A percentile compares a stretch with the other conserved stretches of the same genome.
Evolutionary conservation across 1,140 invertebrate genomes (phyloP).

Genomic region (Brachionus plicatilis): DNA sequence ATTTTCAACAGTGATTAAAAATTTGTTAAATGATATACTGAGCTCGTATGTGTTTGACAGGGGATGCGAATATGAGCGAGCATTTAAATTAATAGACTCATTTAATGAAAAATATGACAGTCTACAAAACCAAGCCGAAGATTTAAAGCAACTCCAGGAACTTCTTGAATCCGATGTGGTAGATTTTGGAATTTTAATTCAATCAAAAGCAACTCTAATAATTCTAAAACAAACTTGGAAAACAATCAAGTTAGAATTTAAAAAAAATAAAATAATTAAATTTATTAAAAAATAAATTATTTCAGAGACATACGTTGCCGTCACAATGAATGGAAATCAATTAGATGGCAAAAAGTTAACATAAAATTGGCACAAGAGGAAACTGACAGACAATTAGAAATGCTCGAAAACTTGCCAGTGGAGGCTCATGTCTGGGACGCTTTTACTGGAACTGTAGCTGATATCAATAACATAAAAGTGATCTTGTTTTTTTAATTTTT

Average conservation of each 20-base stretch:
- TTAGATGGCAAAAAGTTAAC: constrained; percentile 55
- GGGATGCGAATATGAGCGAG: constrained; percentile 32
- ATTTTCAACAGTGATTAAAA: constrained; percentile 26
- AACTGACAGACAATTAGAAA: constrained; percentile 52
- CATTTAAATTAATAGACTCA: constrained; percentile 50
- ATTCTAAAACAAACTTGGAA: constrained; percentile 55
- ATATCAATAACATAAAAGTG: constrained; percentile 54
- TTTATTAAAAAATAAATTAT: background rate
- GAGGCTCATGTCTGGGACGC: constrained; percentile 52
- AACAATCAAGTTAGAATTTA: constrained; percentile 47
- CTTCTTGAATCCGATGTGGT: constrained; percentile 53
- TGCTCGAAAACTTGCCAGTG: constrained; percentile 49
- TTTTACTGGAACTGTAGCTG: constrained; percentile 51
- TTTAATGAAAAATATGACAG: constrained; percentile 49
- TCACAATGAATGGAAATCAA: constrained; percentile 54
- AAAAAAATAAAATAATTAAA: background rate
- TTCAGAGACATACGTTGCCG: constrained; percentile 50
- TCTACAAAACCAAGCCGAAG: constrained; percentile 42
- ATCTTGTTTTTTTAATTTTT: background rate
- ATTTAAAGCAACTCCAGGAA: constrained; percentile 54
- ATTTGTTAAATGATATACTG: background rate
- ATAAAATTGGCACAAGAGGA: constrained; percentile 50
- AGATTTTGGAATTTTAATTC: constrained; percentile 51
- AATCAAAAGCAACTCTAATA: constrained; percentile 45
- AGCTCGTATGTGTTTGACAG: constrained; percentile 14